phyloP scores from a whole-genome alignment of 1,140 invertebrate species.

The Brachionus sp. region DNA sequence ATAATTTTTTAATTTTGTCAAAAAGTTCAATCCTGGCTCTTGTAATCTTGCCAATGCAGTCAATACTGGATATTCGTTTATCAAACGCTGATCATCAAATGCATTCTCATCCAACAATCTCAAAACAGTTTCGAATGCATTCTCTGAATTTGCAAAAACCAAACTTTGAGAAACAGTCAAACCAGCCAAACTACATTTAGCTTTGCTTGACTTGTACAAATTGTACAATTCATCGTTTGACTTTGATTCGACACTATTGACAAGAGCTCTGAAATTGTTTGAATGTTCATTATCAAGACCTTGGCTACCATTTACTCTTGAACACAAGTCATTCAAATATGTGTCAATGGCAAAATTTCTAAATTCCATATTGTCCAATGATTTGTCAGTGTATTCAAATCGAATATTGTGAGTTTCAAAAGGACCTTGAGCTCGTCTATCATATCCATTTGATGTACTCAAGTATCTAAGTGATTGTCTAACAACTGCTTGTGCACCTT shows the following conservation, averaged over 20 bases:
- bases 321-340: constrained; percentile 4
- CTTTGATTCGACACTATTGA: not conserved
- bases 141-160: constrained; percentile 21
- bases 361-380: constrained; percentile 32
- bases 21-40: not conserved
- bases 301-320: not conserved
- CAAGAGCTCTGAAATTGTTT: constrained; percentile 36
- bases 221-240: not conserved
- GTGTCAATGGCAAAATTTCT: not conserved
- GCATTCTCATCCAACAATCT: constrained; percentile 13
- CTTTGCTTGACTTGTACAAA: not conserved
- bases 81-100: constrained; percentile 6
- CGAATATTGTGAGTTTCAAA: not conserved
- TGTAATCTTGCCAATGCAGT: constrained; percentile 43
- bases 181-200: constrained; percentile 17
- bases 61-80: constrained; percentile 40
- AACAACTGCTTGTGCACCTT: constrained; percentile 41
- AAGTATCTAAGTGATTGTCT: constrained; percentile 37
- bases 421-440: constrained; percentile 25
- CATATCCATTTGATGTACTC: not conserved
- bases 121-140: not conserved
- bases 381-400: constrained; percentile 39
- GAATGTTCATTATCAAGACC: constrained; percentile 40
- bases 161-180: constrained; percentile 19
- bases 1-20: not conserved